phyloP scores from a whole-genome alignment of 2,888 invertebrate genomes.

The Linnaemya vulpina region DNA sequence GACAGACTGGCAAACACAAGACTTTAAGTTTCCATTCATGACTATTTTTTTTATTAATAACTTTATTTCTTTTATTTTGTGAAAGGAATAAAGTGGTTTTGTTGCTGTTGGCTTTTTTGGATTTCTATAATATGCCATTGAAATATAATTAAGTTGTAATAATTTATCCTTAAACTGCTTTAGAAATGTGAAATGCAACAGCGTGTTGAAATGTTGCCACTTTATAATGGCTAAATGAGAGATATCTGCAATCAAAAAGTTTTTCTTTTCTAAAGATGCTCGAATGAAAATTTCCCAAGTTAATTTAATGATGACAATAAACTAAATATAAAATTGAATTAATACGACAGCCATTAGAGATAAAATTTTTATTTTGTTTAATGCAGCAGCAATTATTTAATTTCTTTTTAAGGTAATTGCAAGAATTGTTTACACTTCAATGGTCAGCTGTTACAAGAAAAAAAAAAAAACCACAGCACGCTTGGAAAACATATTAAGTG shows the following conservation, averaged over 20 bases:
- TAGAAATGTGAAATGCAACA: background rate
- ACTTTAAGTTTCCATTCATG: no score
- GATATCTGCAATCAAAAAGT: no score
- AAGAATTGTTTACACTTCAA: background rate
- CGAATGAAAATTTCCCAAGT: background rate
- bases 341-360: background rate
- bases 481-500: background rate
- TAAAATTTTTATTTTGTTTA: background rate
- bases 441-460: no score
- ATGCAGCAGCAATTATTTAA: background rate
- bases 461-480: background rate
- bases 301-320: conserved; percentile 6
- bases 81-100: no score
- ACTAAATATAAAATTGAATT: background rate
- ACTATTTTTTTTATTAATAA: no score
- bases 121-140: background rate
- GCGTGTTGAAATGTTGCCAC: no score
- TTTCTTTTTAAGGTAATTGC: background rate
- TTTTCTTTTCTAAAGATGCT: no score
- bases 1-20: no score
- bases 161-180: background rate
- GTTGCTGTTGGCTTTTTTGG: background rate
- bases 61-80: no score
- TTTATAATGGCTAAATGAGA: no score
- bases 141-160: conserved; percentile 6